These are phyloP conservation scores for Chamaetylas fuelleborni DNA, from an alignment of 2,113 vertebrate genomes.

Conservation along the genomic window DNA sequence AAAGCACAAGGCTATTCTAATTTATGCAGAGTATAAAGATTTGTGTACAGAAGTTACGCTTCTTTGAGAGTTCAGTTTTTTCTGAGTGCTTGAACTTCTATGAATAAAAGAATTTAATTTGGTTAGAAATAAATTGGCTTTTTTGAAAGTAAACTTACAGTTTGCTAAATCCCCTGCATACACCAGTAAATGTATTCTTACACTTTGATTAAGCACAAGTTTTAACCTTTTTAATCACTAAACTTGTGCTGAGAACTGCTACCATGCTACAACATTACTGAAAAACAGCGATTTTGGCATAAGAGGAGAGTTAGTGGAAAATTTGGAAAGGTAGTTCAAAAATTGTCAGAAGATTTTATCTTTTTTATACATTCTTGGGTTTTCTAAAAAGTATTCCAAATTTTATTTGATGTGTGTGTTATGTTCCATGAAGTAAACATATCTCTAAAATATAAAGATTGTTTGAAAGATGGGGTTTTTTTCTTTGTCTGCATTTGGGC, in stretches of 20 bases:
- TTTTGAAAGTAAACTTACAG: background rate
- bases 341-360: background rate
- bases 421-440: slow-evolving; percentile 20
- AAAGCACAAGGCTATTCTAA: background rate
- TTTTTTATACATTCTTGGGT: background rate
- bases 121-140: background rate
- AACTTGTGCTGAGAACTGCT: background rate
- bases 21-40: background rate
- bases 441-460: slow-evolving; percentile 57
- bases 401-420: background rate
- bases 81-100: background rate
- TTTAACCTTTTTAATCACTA: background rate
- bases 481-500: background rate
- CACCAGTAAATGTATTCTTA: background rate
- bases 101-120: background rate
- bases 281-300: background rate
- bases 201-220: background rate
- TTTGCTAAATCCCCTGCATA: background rate
- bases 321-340: background rate
- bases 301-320: background rate
- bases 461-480: slow-evolving; percentile 8
- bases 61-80: background rate
- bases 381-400: background rate
- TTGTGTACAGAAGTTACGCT: background rate
- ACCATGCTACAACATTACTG: background rate